These are phyloP conservation scores for Isaurus tuberculatus DNA, from an alignment of 92 coral and sea anemone species.

Conservation along the genomic window DNA sequence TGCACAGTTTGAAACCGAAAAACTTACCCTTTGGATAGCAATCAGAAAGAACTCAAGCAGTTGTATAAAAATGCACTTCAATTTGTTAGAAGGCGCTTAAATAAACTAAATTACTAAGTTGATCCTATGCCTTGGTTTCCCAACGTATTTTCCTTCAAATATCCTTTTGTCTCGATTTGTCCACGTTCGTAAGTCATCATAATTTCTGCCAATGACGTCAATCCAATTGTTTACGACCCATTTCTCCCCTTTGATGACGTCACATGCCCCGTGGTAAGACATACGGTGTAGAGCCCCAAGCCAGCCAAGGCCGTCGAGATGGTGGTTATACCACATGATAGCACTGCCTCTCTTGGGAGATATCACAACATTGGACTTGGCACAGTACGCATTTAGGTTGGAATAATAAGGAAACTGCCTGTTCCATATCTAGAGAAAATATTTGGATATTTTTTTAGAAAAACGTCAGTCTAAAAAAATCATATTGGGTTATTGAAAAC, in stretches of 20 bases:
- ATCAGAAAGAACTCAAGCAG: too few species aligned
- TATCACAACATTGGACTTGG: conserved; percentile 76
- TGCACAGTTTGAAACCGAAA: too few species aligned
- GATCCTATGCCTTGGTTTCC: conserved; percentile 14
- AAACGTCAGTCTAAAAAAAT: too few species aligned
- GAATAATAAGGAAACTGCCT: conserved; percentile 65
- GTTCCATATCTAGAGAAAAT: conserved; percentile 60
- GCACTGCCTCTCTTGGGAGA: conserved; percentile 84
- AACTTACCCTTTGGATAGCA: too few species aligned
- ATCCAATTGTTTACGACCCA: conserved; percentile 97
- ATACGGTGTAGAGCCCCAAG: conserved; percentile 73
- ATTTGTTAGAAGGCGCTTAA: not conserved
- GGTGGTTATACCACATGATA: conserved; percentile 97
- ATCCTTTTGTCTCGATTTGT: conserved; percentile 46
- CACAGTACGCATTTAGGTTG: conserved; percentile 84
- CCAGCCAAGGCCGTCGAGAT: conserved; percentile 73
- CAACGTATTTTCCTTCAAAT: conserved; percentile 27
- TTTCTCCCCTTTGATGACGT: conserved; percentile 87
- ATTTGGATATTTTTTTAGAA: not conserved
- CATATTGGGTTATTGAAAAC: too few species aligned
- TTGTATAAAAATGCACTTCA: too few species aligned
- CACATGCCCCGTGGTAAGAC: conserved; percentile 96
- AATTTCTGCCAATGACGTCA: conserved; percentile 72
- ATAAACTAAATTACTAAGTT: conserved; percentile 2
- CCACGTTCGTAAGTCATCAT: conserved; percentile 77